These are phyloP conservation scores for Tipula unca DNA, from an alignment of 2,888 invertebrate species.

Conservation along the genomic window DNA sequence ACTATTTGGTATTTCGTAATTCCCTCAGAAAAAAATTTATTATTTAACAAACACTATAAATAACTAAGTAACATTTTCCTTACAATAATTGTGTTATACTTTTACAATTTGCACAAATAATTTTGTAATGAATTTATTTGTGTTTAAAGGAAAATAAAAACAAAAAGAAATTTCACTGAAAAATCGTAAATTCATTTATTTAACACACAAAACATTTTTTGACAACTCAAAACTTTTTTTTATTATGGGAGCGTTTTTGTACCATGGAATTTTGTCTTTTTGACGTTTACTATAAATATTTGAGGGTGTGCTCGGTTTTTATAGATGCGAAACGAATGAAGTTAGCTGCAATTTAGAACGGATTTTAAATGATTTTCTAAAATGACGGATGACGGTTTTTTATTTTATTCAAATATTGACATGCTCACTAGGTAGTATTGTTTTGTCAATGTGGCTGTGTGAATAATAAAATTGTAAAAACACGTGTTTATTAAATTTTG, in stretches of 20 bases:
- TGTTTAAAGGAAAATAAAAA: neutral
- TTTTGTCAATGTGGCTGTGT: too few relatives aligned
- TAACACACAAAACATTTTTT: neutral
- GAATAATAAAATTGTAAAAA: too few relatives aligned
- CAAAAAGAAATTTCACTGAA: neutral
- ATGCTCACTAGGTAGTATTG: too few relatives aligned
- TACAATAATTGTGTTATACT: neutral
- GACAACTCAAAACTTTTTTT: conserved; percentile 17
- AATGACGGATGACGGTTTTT: too few relatives aligned
- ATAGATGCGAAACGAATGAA: neutral
- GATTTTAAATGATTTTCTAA: too few relatives aligned
- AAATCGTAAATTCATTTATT: neutral
- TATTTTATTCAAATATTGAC: too few relatives aligned
- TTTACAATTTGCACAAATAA: neutral
- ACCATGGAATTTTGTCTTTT: neutral
- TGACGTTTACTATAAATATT: neutral
- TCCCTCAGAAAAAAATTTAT: neutral
- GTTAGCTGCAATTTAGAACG: too few relatives aligned
- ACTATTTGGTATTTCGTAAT: neutral
- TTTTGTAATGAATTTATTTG: neutral
- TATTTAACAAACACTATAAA: neutral
- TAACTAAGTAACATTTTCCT: neutral
- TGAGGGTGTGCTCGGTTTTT: neutral
- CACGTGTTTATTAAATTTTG: too few relatives aligned
- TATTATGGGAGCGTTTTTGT: conserved; percentile 9